Evolutionary conservation across 1,140 invertebrate genomes (phyloP).

Genomic region (Eurosta solidaginis): DNA sequence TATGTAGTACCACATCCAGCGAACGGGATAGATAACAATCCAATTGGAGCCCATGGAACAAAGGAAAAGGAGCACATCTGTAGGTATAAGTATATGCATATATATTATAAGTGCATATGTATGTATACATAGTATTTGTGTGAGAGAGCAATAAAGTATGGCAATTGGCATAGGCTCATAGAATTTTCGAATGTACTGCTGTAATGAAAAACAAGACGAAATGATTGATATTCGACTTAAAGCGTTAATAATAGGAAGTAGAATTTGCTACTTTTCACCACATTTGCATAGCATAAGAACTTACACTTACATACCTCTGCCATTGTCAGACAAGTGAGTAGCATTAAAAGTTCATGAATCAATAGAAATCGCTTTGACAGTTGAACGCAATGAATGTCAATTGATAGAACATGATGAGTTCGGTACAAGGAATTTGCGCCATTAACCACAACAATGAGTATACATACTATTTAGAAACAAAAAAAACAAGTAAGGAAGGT

Average conservation of each 20-base stretch:
- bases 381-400: not conserved
- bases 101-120: not conserved
- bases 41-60: not conserved
- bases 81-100: not conserved
- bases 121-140: no score
- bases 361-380: not conserved
- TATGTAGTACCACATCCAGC: no score
- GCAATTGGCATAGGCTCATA: not conserved
- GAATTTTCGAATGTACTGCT: not conserved
- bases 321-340: no score
- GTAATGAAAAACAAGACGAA: not conserved
- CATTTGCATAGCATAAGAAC: no score
- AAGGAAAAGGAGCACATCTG: not conserved
- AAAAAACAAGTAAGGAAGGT: no score
- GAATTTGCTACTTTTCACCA: not conserved
- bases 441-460: not conserved
- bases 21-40: no score
- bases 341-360: not conserved
- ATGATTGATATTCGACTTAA: not conserved
- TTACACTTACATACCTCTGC: no score
- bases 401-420: not conserved
- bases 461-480: no score
- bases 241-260: not conserved
- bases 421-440: not conserved
- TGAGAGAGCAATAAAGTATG: not conserved